Percentiles rank a stretch among this genome's conserved stretches.
Evolutionary conservation across 2,113 vertebrate genomes (phyloP).

Genomic region (Hippocampus zosterae): DNA sequence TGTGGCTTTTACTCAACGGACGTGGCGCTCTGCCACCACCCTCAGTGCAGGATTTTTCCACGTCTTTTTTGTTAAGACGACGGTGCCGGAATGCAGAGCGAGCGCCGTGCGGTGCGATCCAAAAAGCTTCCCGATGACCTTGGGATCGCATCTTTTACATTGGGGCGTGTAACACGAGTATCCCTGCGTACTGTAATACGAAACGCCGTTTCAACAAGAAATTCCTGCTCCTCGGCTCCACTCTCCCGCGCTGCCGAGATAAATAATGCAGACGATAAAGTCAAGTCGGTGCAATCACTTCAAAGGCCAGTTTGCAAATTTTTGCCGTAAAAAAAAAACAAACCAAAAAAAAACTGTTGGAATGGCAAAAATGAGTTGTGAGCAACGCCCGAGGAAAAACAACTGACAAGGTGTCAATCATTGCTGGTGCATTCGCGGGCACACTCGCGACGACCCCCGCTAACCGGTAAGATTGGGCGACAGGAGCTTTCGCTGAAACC

Average conservation of each 20-base stretch:
- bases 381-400: not conserved
- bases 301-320: not conserved
- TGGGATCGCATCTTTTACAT: not conserved
- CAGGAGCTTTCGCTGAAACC: not conserved
- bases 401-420: not conserved
- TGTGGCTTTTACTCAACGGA: not conserved
- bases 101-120: not conserved
- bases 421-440: not conserved
- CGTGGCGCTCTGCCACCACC: not conserved
- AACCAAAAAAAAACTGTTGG: not conserved
- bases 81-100: not conserved
- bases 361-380: not conserved
- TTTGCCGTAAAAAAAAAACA: not conserved
- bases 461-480: not conserved
- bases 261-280: not conserved
- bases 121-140: conserved; percentile 3
- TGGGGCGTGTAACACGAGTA: not conserved
- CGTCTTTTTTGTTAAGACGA: not conserved
- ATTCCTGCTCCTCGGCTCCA: not conserved
- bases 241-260: not conserved
- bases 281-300: not conserved
- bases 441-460: not conserved
- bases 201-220: not conserved
- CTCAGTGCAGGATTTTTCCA: not conserved
- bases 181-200: not conserved